Base-by-base conservation (phyloP, 1,140 invertebrate genomes). In the Pseudomyrmex flavicornis region DNA sequence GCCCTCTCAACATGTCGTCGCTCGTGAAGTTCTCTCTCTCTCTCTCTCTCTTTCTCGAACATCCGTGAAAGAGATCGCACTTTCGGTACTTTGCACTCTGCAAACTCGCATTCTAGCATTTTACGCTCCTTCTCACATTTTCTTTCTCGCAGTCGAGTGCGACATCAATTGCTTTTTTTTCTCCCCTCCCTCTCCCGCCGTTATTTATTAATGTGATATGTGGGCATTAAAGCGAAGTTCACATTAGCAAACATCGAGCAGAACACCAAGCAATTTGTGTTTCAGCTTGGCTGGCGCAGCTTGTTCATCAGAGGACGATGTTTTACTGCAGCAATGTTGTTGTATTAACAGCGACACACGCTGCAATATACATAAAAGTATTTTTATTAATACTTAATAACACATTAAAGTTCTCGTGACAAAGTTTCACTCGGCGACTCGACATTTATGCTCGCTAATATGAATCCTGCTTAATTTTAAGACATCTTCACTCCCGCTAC, bases 151-250 rank as follows among this genome's bases (percentile, higher is more conserved):
- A 70, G 5, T 52, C 70, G 68, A 61, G 68, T 69, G 74, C 86
- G 73, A 85, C 85, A 85, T 89, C 82, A 79, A 35, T 20, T 20
- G 22, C 20, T 56, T 22, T 7, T 7, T 13, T 17, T 44, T 22
- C n/a, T n/a, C 8, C 17, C 3, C 9, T 65, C 83, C 61, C 79
- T 74, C 75, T 85, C 80, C 61, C 35, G 35, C 75, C 58, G 61
- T 86, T 86, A 86, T 82, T 48, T 65, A 63, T 82, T 83, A 74
- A 82, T 87, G 83, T 92, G 91, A 92, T 92, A 92, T 92, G 91
- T 93, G 35, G 35, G 35, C 35, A 35, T 35, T 35, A 35, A 35
- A 35, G 35, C 35, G 35, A 35, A 0, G 0, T 35, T 35, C 5
- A 35, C 35, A 35, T 35, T 35, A 35, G 35, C 35, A 35, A 35